phyloP scores from a whole-genome alignment of 2,797 vertebrate genomes.

The Steatocranus sp. region DNA sequence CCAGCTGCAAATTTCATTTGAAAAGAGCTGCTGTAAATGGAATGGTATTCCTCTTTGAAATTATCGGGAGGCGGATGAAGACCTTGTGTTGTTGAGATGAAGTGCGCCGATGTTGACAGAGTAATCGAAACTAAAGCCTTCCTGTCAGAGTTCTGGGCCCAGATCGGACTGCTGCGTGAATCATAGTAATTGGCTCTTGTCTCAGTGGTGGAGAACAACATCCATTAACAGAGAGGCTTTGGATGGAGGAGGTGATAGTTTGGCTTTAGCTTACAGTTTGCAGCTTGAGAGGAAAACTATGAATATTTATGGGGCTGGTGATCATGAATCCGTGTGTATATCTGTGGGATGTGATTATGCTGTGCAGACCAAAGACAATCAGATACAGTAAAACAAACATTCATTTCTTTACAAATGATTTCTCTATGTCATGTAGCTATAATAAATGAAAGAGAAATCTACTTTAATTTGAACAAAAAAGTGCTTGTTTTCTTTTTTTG shows the following conservation, averaged over 20 bases:
- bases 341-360: background rate
- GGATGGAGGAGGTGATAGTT: background rate
- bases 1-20: background rate
- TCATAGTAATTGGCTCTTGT: slow-evolving; percentile 55
- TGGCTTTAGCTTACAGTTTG: slow-evolving; percentile 2
- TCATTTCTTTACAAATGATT: background rate
- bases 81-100: slow-evolving; percentile 1
- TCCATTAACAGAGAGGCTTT: slow-evolving; percentile 40
- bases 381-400: background rate
- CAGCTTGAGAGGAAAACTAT: background rate
- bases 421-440: background rate
- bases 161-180: slow-evolving; percentile 19
- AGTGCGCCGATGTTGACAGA: slow-evolving; percentile 20
- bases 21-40: background rate
- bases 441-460: background rate
- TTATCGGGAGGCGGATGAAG: background rate
- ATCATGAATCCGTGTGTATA: background rate
- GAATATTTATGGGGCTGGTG: slow-evolving; percentile 12
- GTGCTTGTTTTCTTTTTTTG: background rate
- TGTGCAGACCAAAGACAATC: background rate
- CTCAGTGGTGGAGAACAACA: slow-evolving; percentile 33
- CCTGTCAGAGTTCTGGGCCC: slow-evolving; percentile 12
- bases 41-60: background rate
- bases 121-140: slow-evolving; percentile 31
- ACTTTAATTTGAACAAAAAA: background rate